phyloP scores from a whole-genome alignment of 2,888 invertebrate genomes.

The Digitonthophagus gazella region DNA sequence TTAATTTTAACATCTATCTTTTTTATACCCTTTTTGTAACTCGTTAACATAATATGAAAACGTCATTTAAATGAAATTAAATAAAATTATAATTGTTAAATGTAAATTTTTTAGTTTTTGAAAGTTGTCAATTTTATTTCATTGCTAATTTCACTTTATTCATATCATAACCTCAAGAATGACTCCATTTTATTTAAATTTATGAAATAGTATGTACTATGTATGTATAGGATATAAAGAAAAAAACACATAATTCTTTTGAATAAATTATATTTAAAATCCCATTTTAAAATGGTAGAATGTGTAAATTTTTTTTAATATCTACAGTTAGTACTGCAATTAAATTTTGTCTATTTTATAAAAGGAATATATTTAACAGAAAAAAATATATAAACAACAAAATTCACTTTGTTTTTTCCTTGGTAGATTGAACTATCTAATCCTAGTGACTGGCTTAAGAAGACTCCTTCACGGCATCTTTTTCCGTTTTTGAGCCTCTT shows the following conservation, averaged over 20 bases:
- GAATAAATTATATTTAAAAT: not conserved
- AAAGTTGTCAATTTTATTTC: too few relatives aligned
- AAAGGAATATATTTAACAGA: slow-evolving; percentile 26
- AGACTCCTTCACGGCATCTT: not conserved
- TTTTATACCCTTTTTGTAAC: not conserved
- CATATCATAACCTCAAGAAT: too few relatives aligned
- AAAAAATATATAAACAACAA: slow-evolving; percentile 21
- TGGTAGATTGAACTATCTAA: slow-evolving; percentile 8
- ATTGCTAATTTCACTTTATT: too few relatives aligned
- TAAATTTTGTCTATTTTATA: slow-evolving; percentile 9
- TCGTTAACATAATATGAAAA: not conserved
- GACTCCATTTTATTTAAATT: too few relatives aligned
- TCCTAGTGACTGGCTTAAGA: not conserved
- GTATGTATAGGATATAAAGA: too few relatives aligned
- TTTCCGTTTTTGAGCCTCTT: not conserved
- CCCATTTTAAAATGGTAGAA: too few relatives aligned
- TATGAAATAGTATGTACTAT: too few relatives aligned
- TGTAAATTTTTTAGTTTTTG: too few relatives aligned
- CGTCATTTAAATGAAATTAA: not conserved
- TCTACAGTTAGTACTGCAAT: slow-evolving; percentile 15
- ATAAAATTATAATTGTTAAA: not conserved
- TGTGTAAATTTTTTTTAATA: too few relatives aligned
- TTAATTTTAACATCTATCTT: not conserved
- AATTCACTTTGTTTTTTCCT: slow-evolving; percentile 19
- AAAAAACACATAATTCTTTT: too few relatives aligned